These are phyloP conservation scores for Drosophila nr. fundita DNA, from an alignment of 2,888 invertebrate species.

Conservation along the genomic window DNA sequence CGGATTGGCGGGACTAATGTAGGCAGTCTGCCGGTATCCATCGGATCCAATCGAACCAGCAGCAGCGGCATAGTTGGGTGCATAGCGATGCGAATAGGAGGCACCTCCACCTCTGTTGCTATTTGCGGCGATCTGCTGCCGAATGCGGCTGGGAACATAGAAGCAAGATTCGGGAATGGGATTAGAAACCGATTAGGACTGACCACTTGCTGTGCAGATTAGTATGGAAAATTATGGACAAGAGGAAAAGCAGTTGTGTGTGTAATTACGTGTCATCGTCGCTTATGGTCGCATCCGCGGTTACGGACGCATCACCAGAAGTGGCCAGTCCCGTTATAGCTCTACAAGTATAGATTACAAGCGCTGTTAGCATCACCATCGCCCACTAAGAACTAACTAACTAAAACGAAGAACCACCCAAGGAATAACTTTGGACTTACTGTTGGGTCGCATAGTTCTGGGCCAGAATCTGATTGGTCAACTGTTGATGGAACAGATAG, in stretches of 20 bases:
- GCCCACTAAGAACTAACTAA: constrained; percentile 29
- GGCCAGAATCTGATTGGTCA: constrained; percentile 80
- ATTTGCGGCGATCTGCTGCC: constrained; percentile 78
- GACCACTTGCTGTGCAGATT: neutral
- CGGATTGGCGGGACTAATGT: constrained; percentile 87
- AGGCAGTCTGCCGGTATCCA: constrained; percentile 87
- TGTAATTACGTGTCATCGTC: constrained; percentile 82
- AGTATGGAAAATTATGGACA: constrained; percentile 13
- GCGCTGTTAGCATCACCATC: constrained; percentile 47
- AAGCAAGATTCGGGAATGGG: neutral
- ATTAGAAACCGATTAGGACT: neutral
- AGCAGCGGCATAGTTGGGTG: constrained; percentile 86
- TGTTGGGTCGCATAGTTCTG: constrained; percentile 82
- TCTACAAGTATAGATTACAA: constrained; percentile 65
- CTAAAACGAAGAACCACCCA: neutral
- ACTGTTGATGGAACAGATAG: constrained; percentile 81
- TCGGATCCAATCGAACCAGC: constrained; percentile 86
- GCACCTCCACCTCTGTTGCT: constrained; percentile 34
- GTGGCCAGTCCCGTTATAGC: constrained; percentile 75
- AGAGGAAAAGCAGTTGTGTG: constrained; percentile 11
- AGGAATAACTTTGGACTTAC: constrained; percentile 55
- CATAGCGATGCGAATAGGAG: constrained; percentile 73
- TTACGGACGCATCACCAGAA: constrained; percentile 80
- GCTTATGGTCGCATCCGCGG: constrained; percentile 79
- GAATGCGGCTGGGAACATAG: constrained; percentile 66